Percentiles rank a stretch among this genome's conserved stretches.
Evolutionary conservation across 2,888 invertebrate genomes (phyloP).

Genomic region (Dysmachus trigonus): DNA sequence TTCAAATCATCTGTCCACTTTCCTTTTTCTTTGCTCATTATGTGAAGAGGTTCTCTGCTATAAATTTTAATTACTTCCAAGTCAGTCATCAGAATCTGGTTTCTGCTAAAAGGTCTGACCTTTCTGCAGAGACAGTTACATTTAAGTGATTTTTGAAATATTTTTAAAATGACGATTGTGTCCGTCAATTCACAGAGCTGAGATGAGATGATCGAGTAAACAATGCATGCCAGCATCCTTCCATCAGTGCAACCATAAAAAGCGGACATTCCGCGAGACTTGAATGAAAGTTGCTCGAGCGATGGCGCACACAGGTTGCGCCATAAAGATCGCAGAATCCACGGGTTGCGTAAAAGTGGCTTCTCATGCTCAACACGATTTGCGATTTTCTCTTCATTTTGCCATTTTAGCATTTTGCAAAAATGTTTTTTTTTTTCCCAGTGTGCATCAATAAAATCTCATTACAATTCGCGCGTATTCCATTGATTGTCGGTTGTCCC

Average conservation of each 20-base stretch:
- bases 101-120: not conserved
- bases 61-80: not conserved
- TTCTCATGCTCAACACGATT: not conserved
- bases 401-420: not conserved
- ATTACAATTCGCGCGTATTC: not conserved
- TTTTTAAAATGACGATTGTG: not conserved
- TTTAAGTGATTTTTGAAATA: not conserved
- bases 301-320: not conserved
- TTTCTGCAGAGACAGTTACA: not conserved
- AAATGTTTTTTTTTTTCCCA: not conserved
- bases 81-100: not conserved
- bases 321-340: not conserved
- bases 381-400: not conserved
- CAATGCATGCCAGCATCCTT: not conserved
- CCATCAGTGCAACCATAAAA: not conserved
- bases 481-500: not conserved
- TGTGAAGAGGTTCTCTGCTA: not conserved
- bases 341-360: not conserved
- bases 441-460: not conserved
- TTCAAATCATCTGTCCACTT: not conserved
- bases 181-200: not conserved
- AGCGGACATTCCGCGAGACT: not conserved
- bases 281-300: not conserved
- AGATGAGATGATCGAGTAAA: not conserved
- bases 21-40: not conserved